Conservation (phyloP, 2,797 vertebrate genomes). For the Coranthus polyacanthus region DNA sequence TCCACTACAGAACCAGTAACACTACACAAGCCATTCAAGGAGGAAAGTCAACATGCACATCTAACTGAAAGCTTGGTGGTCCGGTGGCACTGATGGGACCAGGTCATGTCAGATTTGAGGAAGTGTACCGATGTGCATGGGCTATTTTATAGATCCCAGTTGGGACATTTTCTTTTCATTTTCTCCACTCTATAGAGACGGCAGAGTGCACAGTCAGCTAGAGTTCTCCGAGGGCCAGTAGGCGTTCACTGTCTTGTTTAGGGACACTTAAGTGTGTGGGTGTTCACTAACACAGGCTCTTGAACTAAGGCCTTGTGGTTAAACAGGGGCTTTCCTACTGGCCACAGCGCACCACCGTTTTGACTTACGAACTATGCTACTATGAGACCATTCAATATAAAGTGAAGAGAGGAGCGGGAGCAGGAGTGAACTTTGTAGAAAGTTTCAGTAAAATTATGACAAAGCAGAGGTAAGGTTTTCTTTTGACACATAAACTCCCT, state of each 20-base stretch:
- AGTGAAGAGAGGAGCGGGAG: conserved; percentile 8
- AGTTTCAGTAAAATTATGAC: conserved; percentile 10
- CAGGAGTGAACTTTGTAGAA: neutral
- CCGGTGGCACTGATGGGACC: conserved; percentile 40
- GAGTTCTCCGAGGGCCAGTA: conserved; percentile 48
- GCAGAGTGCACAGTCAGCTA: conserved; percentile 43
- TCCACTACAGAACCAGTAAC: conserved; percentile 18
- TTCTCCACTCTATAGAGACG: conserved; percentile 24
- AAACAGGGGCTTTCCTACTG: conserved; percentile 55
- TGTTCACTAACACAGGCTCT: conserved; percentile 46
- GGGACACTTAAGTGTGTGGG: conserved; percentile 47
- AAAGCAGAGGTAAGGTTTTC: neutral
- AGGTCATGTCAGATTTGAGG: conserved; percentile 46
- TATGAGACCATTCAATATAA: conserved; percentile 26
- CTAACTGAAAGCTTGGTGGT: conserved; percentile 43
- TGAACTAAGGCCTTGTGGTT: conserved; percentile 41
- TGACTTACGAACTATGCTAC: conserved; percentile 32
- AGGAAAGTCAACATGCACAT: conserved; percentile 6
- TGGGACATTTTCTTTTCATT: conserved; percentile 67
- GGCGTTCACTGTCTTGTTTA: conserved; percentile 50
- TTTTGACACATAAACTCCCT: too few relatives aligned
- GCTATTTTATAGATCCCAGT: conserved; percentile 69
- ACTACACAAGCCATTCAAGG: neutral
- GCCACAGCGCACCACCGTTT: conserved; percentile 18
- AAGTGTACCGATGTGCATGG: conserved; percentile 67